Conservation (phyloP, 23 tunicate genomes). For the Trididemnum miniatum region DNA sequence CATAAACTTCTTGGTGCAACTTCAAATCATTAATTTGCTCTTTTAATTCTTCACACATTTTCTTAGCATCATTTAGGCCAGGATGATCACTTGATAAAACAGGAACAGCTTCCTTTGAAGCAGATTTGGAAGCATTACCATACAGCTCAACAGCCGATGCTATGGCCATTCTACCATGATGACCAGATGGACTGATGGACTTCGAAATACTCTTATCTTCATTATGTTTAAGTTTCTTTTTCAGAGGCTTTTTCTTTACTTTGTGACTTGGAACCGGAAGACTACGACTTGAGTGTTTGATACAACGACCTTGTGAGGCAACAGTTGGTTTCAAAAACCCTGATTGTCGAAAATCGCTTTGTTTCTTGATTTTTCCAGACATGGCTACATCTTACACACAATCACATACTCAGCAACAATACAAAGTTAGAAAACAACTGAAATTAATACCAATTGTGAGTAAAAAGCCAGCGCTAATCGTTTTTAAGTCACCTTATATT, state of each 20-base stretch:
- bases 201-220: background rate
- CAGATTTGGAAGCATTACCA: background rate
- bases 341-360: background rate
- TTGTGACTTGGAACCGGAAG: background rate
- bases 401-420: too few species aligned
- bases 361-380: slow-evolving; percentile 8
- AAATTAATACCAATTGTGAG: too few species aligned
- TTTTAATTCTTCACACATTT: slow-evolving; percentile 66
- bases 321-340: slow-evolving; percentile 64
- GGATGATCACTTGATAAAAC: background rate
- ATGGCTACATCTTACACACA: too few species aligned
- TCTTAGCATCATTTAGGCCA: slow-evolving; percentile 44
- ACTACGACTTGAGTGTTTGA: background rate
- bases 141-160: slow-evolving; percentile 27
- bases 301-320: slow-evolving; percentile 36
- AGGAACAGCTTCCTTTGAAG: background rate
- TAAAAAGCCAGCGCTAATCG: too few species aligned
- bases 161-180: background rate
- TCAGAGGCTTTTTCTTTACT: background rate
- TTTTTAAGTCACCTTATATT: too few species aligned
- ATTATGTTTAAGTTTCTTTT: background rate
- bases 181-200: background rate
- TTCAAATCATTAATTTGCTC: slow-evolving; percentile 58
- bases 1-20: slow-evolving; percentile 53
- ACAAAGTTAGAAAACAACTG: too few species aligned